Conservation (phyloP, 2,113 vertebrate species). For the Paramisgurnus dabryanus region DNA sequence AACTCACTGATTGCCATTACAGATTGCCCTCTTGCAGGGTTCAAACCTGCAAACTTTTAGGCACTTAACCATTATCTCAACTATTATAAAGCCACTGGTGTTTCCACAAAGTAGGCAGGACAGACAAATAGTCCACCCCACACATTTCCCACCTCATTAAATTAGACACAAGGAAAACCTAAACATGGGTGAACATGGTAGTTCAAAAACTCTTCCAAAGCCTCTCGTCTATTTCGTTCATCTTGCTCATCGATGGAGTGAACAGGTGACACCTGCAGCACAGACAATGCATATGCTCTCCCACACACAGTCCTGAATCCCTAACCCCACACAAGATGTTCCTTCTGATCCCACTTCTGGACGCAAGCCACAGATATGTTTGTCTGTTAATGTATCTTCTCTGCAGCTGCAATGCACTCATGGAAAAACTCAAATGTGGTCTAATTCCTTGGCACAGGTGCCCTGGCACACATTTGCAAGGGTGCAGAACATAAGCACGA, state of each 20-base stretch:
- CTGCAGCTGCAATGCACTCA: slow-evolving; percentile 17
- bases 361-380: neutral
- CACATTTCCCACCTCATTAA: slow-evolving; percentile 17
- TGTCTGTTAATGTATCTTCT: neutral
- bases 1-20: too few species aligned
- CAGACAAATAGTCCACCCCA: neutral
- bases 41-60: neutral
- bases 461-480: neutral
- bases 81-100: slow-evolving; percentile 38
- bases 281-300: neutral
- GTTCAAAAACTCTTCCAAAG: neutral
- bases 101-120: slow-evolving; percentile 3
- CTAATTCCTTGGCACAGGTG: slow-evolving; percentile 12
- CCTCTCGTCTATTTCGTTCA: neutral
- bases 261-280: slow-evolving; percentile 45
- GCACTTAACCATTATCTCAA: neutral
- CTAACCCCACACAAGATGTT: slow-evolving; percentile 2
- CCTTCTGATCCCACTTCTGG: neutral
- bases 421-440: slow-evolving; percentile 4
- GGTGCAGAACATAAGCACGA: neutral
- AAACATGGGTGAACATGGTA: neutral
- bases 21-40: too few species aligned
- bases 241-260: neutral
- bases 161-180: neutral
- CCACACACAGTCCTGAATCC: neutral